Conservation (phyloP, 2,888 invertebrate species). For the Xanthorhoe spadicearia region DNA sequence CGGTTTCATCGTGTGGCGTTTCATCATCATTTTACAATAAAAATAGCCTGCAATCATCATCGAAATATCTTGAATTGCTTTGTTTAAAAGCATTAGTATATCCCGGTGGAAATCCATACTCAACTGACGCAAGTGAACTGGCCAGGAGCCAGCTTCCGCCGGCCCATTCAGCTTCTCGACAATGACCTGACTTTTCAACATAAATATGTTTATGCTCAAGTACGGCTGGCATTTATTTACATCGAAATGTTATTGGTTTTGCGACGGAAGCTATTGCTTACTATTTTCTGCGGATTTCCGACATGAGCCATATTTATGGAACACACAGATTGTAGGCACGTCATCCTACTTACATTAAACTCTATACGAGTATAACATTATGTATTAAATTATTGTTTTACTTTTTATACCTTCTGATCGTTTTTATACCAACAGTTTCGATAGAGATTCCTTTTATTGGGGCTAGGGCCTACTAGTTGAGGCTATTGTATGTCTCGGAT, state of each 20-base stretch:
- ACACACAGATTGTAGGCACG: not conserved
- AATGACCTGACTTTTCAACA: constrained; percentile 75
- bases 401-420: no score
- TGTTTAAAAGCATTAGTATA: constrained; percentile 38
- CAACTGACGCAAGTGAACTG: constrained; percentile 73
- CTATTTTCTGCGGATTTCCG: not conserved
- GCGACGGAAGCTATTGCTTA: constrained; percentile 17
- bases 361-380: no score
- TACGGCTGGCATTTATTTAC: constrained; percentile 20
- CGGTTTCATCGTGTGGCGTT: not conserved
- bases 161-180: constrained; percentile 78
- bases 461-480: no score
- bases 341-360: no score
- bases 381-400: no score
- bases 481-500: no score
- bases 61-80: constrained; percentile 33
- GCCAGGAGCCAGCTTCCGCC: constrained; percentile 74
- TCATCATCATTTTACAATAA: constrained; percentile 12
- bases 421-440: not conserved
- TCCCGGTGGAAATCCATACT: constrained; percentile 36
- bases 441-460: not conserved
- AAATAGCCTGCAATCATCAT: constrained; percentile 18
- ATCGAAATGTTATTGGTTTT: constrained; percentile 31
- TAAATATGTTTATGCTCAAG: constrained; percentile 48
- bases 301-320: not conserved